Percentiles rank a stretch among this genome's conserved stretches.
These are phyloP conservation scores for Doryteuthis pealeii DNA, from an alignment of 1,140 invertebrate genomes.

Conservation along the genomic window DNA sequence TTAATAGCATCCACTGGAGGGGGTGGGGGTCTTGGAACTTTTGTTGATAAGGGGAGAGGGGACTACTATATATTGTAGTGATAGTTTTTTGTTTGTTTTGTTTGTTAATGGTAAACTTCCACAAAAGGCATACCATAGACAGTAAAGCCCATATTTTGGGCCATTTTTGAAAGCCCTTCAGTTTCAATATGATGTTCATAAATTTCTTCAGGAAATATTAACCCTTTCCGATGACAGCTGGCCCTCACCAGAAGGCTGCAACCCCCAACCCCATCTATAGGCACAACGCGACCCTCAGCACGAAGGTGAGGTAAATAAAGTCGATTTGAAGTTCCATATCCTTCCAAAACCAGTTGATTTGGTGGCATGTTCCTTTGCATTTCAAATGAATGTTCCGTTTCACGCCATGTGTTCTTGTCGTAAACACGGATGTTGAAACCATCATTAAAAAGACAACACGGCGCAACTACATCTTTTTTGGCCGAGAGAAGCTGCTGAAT, in stretches of 20 bases:
- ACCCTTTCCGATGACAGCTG: slow-evolving; percentile 44
- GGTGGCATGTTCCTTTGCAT: slow-evolving; percentile 28
- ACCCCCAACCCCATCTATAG: slow-evolving; percentile 54
- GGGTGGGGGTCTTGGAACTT: no score
- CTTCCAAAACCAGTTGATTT: slow-evolving; percentile 46
- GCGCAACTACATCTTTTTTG: slow-evolving; percentile 42
- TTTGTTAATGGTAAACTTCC: slow-evolving; percentile 44
- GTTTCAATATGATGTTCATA: slow-evolving; percentile 53
- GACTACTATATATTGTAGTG: no score
- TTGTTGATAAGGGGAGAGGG: no score
- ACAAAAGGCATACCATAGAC: slow-evolving; percentile 51
- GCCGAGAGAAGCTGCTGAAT: slow-evolving; percentile 50
- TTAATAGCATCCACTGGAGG: no score
- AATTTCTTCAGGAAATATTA: slow-evolving; percentile 46
- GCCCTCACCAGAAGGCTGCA: slow-evolving; percentile 45
- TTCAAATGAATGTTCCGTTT: slow-evolving; percentile 41
- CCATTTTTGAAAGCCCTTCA: slow-evolving; percentile 54
- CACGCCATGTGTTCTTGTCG: slow-evolving; percentile 56
- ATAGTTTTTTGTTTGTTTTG: no score
- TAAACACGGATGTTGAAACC: slow-evolving; percentile 36
- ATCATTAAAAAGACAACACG: slow-evolving; percentile 39
- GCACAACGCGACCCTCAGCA: slow-evolving; percentile 47
- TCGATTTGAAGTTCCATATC: slow-evolving; percentile 42
- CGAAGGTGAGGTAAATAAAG: slow-evolving; percentile 47
- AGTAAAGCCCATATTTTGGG: slow-evolving; percentile 40